phyloP scores from a whole-genome alignment of 2,797 vertebrate genomes.

The Pipistrellus nathusii region DNA sequence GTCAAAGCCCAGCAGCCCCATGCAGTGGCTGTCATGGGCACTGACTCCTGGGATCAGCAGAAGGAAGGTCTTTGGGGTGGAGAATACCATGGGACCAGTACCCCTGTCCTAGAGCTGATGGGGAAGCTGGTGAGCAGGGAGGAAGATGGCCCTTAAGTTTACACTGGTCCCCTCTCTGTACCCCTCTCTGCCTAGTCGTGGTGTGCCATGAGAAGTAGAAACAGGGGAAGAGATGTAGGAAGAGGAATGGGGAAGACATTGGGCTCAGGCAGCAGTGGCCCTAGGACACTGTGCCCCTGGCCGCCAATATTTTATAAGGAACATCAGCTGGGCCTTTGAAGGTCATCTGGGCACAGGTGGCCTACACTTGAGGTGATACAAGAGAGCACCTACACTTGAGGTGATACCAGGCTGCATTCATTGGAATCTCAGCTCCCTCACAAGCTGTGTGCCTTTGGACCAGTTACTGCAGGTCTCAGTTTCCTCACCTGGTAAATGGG shows the following conservation, averaged over 20 bases:
- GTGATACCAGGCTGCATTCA: background rate
- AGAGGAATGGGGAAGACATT: background rate
- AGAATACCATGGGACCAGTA: background rate
- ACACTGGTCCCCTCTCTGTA: background rate
- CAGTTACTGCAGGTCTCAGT: background rate
- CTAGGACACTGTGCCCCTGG: background rate
- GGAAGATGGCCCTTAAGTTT: background rate
- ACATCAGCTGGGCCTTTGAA: background rate
- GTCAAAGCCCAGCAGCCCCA: background rate
- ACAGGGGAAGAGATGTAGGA: background rate
- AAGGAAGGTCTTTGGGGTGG: background rate
- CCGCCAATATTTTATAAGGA: background rate
- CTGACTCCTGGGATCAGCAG: background rate
- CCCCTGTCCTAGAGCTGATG: too few relatives aligned
- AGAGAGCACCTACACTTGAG: background rate
- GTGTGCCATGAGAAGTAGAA: background rate
- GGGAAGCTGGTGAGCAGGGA: background rate
- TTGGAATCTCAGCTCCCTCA: background rate
- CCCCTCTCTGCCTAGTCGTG: background rate
- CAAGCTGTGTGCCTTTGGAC: background rate
- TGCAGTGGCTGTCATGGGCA: background rate
- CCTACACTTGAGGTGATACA: background rate
- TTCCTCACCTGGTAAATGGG: background rate
- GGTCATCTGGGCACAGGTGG: background rate
- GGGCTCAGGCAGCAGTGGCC: background rate